These are phyloP conservation scores for Clistopyga incitator DNA, from an alignment of 2,888 invertebrate genomes.

Conservation along the genomic window DNA sequence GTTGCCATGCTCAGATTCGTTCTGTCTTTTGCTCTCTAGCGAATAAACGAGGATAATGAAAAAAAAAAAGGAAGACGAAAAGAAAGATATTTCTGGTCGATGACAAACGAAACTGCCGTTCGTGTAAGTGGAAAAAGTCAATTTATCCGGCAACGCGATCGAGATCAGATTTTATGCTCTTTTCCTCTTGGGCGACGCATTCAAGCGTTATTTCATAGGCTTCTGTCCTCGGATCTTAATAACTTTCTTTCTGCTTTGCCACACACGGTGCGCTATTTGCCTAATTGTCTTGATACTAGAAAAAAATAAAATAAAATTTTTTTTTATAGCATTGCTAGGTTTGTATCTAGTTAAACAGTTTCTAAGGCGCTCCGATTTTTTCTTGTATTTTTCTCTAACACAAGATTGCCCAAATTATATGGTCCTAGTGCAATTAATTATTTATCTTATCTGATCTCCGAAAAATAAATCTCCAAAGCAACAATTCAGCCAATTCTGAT, in stretches of 20 bases:
- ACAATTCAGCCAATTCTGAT: too few relatives aligned
- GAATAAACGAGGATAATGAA: background rate
- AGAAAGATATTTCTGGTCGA: constrained; percentile 44
- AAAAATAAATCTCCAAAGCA: too few relatives aligned
- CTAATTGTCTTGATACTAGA: background rate
- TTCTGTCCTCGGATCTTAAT: background rate
- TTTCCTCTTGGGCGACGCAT: background rate
- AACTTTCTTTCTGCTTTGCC: background rate
- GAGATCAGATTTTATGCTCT: constrained; percentile 30
- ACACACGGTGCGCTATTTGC: background rate
- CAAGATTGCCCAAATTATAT: too few relatives aligned
- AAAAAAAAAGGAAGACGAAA: background rate
- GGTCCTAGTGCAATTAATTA: too few relatives aligned
- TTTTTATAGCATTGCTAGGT: too few relatives aligned
- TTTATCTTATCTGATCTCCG: too few relatives aligned
- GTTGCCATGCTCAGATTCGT: background rate
- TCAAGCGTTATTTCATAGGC: constrained; percentile 17
- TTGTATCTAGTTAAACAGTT: too few relatives aligned
- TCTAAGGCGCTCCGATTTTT: too few relatives aligned
- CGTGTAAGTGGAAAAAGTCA: constrained; percentile 43
- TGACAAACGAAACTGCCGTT: background rate
- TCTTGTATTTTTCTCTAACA: too few relatives aligned
- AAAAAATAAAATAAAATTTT: too few relatives aligned
- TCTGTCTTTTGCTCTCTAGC: background rate
- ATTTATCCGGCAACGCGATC: constrained; percentile 40